phyloP scores from a whole-genome alignment of 1,140 invertebrate species.

The Drosophila serrata region DNA sequence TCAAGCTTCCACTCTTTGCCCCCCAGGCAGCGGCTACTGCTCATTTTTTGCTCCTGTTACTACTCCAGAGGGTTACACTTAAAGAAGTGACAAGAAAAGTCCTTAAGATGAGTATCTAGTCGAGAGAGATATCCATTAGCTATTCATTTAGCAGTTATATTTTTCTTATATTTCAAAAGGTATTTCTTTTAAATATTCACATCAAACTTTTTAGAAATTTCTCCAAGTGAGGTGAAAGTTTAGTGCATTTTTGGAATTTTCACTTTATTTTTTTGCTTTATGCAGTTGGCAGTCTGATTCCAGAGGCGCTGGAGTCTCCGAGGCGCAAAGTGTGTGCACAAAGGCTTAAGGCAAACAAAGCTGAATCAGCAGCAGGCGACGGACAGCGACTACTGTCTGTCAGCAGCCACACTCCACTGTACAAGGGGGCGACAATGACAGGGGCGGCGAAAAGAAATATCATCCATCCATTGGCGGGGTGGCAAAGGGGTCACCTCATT shows the following conservation, averaged over 20 bases:
- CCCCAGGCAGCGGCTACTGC: constrained; percentile 26
- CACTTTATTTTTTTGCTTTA: constrained; percentile 43
- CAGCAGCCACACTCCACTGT: constrained; percentile 76
- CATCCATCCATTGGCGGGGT: constrained; percentile 54
- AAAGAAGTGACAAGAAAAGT: background rate
- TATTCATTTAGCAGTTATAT: background rate
- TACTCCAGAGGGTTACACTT: constrained; percentile 12
- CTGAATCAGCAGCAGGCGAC: constrained; percentile 74
- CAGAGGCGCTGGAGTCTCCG: constrained; percentile 30
- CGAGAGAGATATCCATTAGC: background rate
- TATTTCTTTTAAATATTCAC: background rate
- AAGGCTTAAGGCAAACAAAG: constrained; percentile 84
- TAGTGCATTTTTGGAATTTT: constrained; percentile 62
- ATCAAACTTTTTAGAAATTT: background rate
- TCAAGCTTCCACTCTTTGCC: background rate
- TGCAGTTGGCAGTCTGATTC: constrained; percentile 57
- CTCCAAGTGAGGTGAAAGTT: constrained; percentile 29
- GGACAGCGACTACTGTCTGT: constrained; percentile 50
- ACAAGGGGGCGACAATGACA: constrained; percentile 69
- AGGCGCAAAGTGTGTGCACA: constrained; percentile 83
- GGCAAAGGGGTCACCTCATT: constrained; percentile 7
- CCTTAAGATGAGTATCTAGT: too few species aligned
- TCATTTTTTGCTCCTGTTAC: constrained; percentile 52
- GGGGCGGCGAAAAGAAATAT: constrained; percentile 42
- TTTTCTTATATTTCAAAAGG: background rate